Evolutionary conservation across 2,888 invertebrate species (phyloP).

Genomic region (Timandra comae): DNA sequence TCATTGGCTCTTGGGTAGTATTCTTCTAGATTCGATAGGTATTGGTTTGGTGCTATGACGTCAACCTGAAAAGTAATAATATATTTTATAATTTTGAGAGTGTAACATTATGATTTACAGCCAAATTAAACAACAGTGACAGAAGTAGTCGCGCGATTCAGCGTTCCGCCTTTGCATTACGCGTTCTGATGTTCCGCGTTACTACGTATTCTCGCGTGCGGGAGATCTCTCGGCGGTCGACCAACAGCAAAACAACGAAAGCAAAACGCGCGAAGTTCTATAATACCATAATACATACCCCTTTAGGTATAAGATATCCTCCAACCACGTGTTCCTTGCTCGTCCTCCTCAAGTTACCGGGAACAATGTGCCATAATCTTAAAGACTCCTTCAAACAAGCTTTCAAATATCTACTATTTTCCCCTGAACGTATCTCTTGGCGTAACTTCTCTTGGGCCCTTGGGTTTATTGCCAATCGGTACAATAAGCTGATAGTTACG

Average conservation of each 20-base stretch:
- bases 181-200: too few relatives aligned
- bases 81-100: too few relatives aligned
- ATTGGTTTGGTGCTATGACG: slow-evolving; percentile 84
- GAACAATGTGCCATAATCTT: slow-evolving; percentile 56
- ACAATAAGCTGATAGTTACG: slow-evolving; percentile 56
- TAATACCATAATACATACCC: slow-evolving; percentile 36
- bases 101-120: too few relatives aligned
- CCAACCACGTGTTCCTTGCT: slow-evolving; percentile 55
- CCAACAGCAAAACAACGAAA: too few relatives aligned
- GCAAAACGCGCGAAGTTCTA: not conserved
- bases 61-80: slow-evolving; percentile 78
- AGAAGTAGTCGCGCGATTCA: too few relatives aligned
- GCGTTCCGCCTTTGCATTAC: too few relatives aligned
- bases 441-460: slow-evolving; percentile 69
- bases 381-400: slow-evolving; percentile 80
- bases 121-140: too few relatives aligned
- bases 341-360: slow-evolving; percentile 52
- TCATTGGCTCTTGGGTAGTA: slow-evolving; percentile 75
- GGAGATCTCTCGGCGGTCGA: too few relatives aligned
- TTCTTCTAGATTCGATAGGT: slow-evolving; percentile 72
- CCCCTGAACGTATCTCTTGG: slow-evolving; percentile 41
- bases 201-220: too few relatives aligned
- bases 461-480: slow-evolving; percentile 73
- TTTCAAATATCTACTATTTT: slow-evolving; percentile 66
- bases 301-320: slow-evolving; percentile 60